Evolutionary conservation across 2,888 invertebrate genomes (phyloP), one percentile per base, ranked within the genome.

Genomic region (Ornithoptera alexandrae): DNA sequence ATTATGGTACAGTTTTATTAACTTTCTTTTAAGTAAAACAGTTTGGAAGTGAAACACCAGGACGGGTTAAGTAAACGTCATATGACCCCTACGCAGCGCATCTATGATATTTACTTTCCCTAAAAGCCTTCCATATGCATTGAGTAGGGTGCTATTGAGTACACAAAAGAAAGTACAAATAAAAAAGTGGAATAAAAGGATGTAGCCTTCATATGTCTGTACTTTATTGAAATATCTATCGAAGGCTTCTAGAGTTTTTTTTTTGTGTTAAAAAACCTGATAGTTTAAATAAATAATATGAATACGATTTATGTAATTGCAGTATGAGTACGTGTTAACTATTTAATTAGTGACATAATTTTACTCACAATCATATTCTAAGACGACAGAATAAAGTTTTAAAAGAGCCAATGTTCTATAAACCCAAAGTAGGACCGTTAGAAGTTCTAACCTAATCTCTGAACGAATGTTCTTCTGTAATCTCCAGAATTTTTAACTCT

Each of bases 21-120:
- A 30, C 30, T 24, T 8, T 53, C 53, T 6, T 6, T 18, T 53
- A 7, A 53, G 18, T 4, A 7, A 18, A 22, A 12, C 8, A 22
- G 10, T 24, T 22, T n/a, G 50, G 36, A 61, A 53, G 24, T 50
- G 64, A 61, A 61, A 42, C 36, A 64, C 56, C 46, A 8, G 20
- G 66, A 30, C 56, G 36, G 22, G n/a, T 61, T 36, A 66, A 60
- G 36, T 53, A 53, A 59, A 68, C 62, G 30, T 63, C 60, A 64
- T 60, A 64, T 36, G 30, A 42, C 59, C 53, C 79, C 75, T 77
- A 76, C 77, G 79, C 81, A 83, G 86, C 83, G 87, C 87, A 84
- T 85, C 89, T 84, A 88, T 86, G 88, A 86, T 90, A 85, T 89
- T 90, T 90, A 83, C 88, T 82, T 81, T 83, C 78, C 81, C 86